A percentile compares a stretch with the other conserved stretches of the same genome.
phyloP scores from a whole-genome alignment of 1,140 invertebrate genomes.

The Bombus waltoni region DNA sequence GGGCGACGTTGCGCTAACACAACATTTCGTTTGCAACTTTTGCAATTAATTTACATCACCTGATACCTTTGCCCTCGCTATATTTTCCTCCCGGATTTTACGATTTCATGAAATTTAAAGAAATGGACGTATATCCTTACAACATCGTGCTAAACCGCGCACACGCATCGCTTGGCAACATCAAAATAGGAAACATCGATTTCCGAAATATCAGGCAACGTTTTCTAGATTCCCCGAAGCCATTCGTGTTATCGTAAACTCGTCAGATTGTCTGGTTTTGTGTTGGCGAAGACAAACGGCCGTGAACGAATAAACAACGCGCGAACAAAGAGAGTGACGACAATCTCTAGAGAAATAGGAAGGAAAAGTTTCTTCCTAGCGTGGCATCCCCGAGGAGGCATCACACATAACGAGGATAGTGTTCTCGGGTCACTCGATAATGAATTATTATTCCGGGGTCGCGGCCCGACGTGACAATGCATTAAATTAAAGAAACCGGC shows the following conservation, averaged over 20 bases:
- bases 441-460: slow-evolving; percentile 52
- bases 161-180: too few species aligned
- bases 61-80: too few species aligned
- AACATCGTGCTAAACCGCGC: too few species aligned
- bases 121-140: too few species aligned
- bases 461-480: neutral
- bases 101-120: too few species aligned
- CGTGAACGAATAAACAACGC: neutral
- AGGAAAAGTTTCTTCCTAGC: slow-evolving; percentile 33
- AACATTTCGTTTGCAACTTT: too few species aligned
- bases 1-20: too few species aligned
- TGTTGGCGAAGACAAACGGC: neutral
- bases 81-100: too few species aligned
- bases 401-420: neutral
- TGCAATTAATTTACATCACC: too few species aligned
- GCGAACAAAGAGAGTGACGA: neutral
- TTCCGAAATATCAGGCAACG: neutral
- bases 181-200: neutral
- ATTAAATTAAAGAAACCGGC: slow-evolving; percentile 37
- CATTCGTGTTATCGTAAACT: neutral
- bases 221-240: neutral
- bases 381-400: slow-evolving; percentile 7
- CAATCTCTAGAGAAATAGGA: slow-evolving; percentile 52
- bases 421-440: slow-evolving; percentile 23
- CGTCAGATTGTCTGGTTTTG: neutral